phyloP scores from a whole-genome alignment of 2,113 vertebrate genomes.

The Aptenodytes patagonicus region DNA sequence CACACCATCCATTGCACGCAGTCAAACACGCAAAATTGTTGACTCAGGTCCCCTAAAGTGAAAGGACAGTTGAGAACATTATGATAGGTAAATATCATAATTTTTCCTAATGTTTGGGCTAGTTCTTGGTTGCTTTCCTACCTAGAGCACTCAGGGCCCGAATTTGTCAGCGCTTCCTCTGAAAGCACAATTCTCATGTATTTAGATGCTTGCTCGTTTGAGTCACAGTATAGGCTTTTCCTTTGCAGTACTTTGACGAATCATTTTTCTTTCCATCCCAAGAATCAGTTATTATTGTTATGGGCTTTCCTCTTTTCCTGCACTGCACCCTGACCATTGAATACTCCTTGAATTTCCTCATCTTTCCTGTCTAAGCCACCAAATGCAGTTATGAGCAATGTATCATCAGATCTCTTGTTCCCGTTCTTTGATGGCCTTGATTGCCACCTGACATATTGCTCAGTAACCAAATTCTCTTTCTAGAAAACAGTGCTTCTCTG shows the following conservation, averaged over 20 bases:
- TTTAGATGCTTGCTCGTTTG: not conserved
- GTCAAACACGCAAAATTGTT: not conserved
- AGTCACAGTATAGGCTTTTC: not conserved
- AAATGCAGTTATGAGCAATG: not conserved
- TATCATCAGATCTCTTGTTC: not conserved
- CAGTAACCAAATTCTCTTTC: not conserved
- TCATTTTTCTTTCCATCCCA: not conserved
- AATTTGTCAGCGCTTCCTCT: not conserved
- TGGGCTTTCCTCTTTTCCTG: not conserved
- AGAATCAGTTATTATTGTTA: not conserved
- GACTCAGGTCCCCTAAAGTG: not conserved
- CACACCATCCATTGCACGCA: not conserved
- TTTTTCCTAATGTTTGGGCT: not conserved
- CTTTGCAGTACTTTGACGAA: not conserved
- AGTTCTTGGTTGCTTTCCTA: not conserved
- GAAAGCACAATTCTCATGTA: not conserved
- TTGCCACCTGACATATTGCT: not conserved
- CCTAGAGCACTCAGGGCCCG: not conserved
- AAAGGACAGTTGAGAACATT: not conserved
- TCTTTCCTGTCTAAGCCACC: not conserved
- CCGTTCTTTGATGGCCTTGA: not conserved
- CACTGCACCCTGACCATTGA: not conserved
- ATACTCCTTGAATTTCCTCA: not conserved
- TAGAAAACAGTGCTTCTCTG: not conserved
- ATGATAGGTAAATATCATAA: not conserved